Conservation (phyloP, 2,888 invertebrate species). For the Epinotia nisella region DNA sequence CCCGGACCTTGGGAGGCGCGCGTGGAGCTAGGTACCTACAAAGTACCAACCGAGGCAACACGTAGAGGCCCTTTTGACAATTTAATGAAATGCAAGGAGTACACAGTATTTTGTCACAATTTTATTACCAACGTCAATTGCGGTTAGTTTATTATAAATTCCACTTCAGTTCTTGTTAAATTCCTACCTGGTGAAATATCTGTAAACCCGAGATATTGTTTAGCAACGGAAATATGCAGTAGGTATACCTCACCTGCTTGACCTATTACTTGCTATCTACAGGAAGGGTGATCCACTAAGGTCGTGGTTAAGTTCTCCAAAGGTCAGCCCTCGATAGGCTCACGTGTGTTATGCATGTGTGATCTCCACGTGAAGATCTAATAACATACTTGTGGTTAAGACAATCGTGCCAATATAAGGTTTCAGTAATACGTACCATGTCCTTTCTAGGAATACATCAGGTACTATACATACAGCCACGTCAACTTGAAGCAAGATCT, state of each 20-base stretch:
- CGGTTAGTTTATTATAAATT: neutral
- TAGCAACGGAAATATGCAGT: neutral
- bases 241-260: slow-evolving; percentile 23
- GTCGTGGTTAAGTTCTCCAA: slow-evolving; percentile 22
- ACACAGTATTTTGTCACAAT: slow-evolving; percentile 4
- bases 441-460: neutral
- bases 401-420: slow-evolving; percentile 33
- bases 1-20: too few relatives aligned
- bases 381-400: slow-evolving; percentile 15
- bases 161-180: neutral
- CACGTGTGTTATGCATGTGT: slow-evolving; percentile 35
- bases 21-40: too few relatives aligned
- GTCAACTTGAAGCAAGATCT: slow-evolving; percentile 3
- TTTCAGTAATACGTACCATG: slow-evolving; percentile 25
- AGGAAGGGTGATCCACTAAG: slow-evolving; percentile 1
- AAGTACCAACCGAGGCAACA: too few relatives aligned
- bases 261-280: neutral
- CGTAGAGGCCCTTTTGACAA: too few relatives aligned
- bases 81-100: too few relatives aligned
- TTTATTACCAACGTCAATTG: neutral
- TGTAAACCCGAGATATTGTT: slow-evolving; percentile 15
- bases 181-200: slow-evolving; percentile 4
- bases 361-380: slow-evolving; percentile 39
- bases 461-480: neutral
- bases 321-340: slow-evolving; percentile 26